Evolutionary conservation across 2,113 vertebrate genomes (phyloP).

Genomic region (Shinisaurus crocodilurus): DNA sequence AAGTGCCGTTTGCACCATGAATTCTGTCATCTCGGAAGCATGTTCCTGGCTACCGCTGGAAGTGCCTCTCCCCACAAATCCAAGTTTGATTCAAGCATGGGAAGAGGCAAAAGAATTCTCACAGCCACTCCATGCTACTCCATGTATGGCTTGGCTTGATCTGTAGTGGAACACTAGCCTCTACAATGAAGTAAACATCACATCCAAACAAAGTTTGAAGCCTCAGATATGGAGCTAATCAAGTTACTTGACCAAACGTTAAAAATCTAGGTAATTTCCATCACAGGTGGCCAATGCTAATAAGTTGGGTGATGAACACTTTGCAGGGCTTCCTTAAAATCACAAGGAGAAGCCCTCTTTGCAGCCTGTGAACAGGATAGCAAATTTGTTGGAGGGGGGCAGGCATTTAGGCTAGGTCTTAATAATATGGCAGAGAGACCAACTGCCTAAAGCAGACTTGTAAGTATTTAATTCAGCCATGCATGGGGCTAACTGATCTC

Average conservation of each 20-base stretch:
- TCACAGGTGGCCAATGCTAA: not conserved
- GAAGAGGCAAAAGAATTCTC: not conserved
- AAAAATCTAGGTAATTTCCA: not conserved
- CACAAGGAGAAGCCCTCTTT: not conserved
- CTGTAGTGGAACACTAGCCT: not conserved
- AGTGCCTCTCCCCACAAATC: not conserved
- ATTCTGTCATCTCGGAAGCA: not conserved
- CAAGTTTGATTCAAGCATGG: not conserved
- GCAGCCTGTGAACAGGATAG: not conserved
- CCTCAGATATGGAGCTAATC: not conserved
- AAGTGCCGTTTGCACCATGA: not conserved
- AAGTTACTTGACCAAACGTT: not conserved
- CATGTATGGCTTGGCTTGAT: not conserved
- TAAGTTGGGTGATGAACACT: not conserved
- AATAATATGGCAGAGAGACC: not conserved
- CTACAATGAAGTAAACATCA: not conserved
- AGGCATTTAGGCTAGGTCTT: not conserved
- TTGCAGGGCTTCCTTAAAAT: not conserved
- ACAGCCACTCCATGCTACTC: not conserved
- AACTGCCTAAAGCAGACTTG: not conserved
- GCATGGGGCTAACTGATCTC: not conserved
- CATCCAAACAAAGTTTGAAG: not conserved
- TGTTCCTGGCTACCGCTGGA: not conserved
- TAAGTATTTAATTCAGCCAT: slow-evolving; percentile 12
- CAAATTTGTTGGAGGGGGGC: not conserved